Percentiles rank a stretch among this genome's conserved stretches.
Conservation (phyloP, 2,113 vertebrate species). For the Dicaeum eximium region DNA sequence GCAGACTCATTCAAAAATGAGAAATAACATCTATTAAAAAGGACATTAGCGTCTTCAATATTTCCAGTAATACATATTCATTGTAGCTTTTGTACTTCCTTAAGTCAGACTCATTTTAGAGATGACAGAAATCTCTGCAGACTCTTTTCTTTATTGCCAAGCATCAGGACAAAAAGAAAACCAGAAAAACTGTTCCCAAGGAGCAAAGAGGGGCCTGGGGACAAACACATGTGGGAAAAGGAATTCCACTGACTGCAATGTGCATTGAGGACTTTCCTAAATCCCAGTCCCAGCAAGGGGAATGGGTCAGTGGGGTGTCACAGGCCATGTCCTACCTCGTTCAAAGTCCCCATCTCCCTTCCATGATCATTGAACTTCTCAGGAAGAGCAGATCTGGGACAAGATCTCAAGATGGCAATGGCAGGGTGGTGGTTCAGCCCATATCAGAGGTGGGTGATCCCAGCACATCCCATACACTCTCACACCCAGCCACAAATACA, state of each 20-base stretch:
- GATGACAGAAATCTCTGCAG: background rate
- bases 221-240: background rate
- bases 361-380: rapidly evolving
- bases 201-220: background rate
- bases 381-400: background rate
- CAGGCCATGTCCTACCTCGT: background rate
- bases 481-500: background rate
- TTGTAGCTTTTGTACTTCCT: background rate
- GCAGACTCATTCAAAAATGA: background rate
- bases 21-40: slow-evolving; percentile 10
- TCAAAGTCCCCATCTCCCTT: background rate
- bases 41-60: background rate
- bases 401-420: background rate
- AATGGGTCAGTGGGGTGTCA: background rate
- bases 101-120: background rate
- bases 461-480: background rate
- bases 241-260: background rate
- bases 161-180: background rate
- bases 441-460: background rate
- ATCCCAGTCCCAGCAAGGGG: background rate
- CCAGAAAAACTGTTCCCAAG: background rate
- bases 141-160: background rate
- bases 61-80: slow-evolving; percentile 10
- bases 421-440: background rate
- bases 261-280: background rate